These are phyloP conservation scores for Okamejei kenojei DNA, from an alignment of 2,797 vertebrate genomes.

Conservation along the genomic window DNA sequence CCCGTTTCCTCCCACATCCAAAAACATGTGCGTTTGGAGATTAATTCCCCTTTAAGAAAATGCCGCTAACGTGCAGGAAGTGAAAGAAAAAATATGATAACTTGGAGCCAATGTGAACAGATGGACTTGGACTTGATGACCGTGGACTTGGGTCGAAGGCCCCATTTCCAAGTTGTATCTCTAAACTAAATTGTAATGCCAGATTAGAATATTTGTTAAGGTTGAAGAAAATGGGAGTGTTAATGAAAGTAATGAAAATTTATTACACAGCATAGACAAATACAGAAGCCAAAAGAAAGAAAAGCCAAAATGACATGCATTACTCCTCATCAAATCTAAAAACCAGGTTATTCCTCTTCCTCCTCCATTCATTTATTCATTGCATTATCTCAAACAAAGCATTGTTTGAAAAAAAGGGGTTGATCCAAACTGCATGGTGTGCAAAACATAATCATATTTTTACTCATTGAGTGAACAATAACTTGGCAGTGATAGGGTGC, in stretches of 20 bases:
- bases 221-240: neutral
- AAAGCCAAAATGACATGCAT: neutral
- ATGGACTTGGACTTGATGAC: too few species aligned
- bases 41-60: too few species aligned
- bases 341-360: neutral
- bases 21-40: too few species aligned
- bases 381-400: neutral
- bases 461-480: neutral
- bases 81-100: too few species aligned
- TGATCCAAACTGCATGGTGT: neutral
- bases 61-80: too few species aligned
- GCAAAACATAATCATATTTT: neutral
- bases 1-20: too few species aligned
- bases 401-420: neutral
- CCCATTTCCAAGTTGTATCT: too few species aligned
- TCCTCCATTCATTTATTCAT: neutral
- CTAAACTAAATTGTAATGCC: neutral
- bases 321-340: neutral
- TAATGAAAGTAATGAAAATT: neutral
- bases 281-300: neutral
- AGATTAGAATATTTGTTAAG: neutral
- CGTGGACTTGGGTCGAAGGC: too few species aligned
- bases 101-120: too few species aligned
- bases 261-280: neutral
- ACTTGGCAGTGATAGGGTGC: neutral